Evolutionary conservation across 2,113 vertebrate species (phyloP).

Genomic region (Nothocercus julius): DNA sequence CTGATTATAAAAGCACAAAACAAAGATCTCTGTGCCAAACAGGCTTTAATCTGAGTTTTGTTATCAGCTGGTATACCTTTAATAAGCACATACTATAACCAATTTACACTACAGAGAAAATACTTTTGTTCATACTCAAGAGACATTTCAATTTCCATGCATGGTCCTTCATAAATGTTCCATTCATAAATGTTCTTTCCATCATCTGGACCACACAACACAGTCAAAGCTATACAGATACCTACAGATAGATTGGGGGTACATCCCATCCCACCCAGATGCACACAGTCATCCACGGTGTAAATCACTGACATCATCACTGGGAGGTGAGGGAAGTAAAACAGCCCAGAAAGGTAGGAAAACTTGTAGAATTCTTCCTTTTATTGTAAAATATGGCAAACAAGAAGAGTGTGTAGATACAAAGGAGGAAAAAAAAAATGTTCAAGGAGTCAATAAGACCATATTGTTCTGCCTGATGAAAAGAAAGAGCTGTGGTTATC

Average conservation of each 20-base stretch:
- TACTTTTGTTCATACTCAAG: neutral
- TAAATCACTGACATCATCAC: neutral
- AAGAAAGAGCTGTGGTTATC: neutral
- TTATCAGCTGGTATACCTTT: neutral
- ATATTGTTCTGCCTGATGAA: neutral
- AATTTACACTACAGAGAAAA: neutral
- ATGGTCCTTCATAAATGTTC: neutral
- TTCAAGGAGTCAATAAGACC: neutral
- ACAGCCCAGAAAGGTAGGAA: neutral
- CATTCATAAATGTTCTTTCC: neutral
- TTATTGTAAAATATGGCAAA: neutral
- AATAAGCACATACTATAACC: neutral
- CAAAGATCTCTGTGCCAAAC: neutral
- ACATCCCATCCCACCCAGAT: neutral
- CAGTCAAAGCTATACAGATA: neutral
- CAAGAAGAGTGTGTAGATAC: neutral
- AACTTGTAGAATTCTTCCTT: neutral
- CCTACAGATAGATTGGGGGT: neutral
- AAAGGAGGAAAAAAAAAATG: neutral
- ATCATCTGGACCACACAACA: neutral
- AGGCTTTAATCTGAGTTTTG: neutral
- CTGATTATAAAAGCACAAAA: neutral
- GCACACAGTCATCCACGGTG: neutral
- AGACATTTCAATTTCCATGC: neutral
- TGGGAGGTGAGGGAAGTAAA: neutral